These are phyloP conservation scores for Pantherophis alleghaniensis DNA, from an alignment of 2,797 vertebrate genomes.

Conservation along the genomic window DNA sequence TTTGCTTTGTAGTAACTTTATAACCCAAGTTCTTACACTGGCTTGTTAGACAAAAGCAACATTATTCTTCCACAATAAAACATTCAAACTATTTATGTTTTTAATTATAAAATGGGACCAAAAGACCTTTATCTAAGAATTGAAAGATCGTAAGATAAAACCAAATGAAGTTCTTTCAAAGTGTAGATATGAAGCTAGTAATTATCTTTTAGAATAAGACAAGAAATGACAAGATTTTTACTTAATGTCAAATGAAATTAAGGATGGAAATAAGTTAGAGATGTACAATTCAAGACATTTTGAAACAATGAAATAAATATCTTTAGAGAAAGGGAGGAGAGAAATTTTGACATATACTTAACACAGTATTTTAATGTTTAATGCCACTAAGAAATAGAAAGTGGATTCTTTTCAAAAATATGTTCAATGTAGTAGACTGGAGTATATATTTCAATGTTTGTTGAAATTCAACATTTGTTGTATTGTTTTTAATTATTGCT, in stretches of 20 bases:
- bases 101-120: not conserved
- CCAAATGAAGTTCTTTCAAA: not conserved
- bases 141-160: not conserved
- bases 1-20: not conserved
- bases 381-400: not conserved
- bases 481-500: not conserved
- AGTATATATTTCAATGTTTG: not conserved
- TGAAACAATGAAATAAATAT: not conserved
- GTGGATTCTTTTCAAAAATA: not conserved
- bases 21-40: not conserved
- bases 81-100: not conserved
- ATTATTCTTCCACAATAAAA: not conserved
- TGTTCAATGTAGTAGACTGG: not conserved
- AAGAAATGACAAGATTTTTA: not conserved
- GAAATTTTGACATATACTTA: not conserved
- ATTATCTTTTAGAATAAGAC: not conserved
- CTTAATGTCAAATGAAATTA: not conserved
- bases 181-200: not conserved
- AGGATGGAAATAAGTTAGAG: not conserved
- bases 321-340: not conserved
- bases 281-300: not conserved
- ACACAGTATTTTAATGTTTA: not conserved
- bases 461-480: not conserved
- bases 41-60: not conserved
- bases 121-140: not conserved